These are phyloP conservation scores for Odontamblyopus rebecca DNA, from an alignment of 2,797 vertebrate species.

Conservation along the genomic window DNA sequence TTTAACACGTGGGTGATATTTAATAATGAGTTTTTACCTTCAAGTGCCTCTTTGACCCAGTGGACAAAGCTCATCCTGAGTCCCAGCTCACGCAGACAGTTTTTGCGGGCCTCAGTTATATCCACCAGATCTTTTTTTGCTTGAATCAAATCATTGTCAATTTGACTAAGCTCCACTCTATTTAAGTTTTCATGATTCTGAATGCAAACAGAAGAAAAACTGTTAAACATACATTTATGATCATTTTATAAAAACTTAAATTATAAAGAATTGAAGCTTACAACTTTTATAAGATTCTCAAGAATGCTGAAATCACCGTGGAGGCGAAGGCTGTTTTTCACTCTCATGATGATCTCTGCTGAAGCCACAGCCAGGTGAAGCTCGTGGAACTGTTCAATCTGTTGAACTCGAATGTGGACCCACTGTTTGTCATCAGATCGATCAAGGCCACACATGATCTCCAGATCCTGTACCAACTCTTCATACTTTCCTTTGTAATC, in stretches of 20 bases:
- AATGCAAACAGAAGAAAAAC: not conserved
- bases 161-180: conserved; percentile 78
- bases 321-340: conserved; percentile 81
- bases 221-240: too few species aligned
- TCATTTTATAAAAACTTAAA: too few species aligned
- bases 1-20: too few species aligned
- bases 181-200: conserved; percentile 77
- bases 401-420: conserved; percentile 78
- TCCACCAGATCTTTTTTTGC: conserved; percentile 82
- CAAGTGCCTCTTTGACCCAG: conserved; percentile 90
- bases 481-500: conserved; percentile 77
- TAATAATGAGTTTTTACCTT: conserved; percentile 72
- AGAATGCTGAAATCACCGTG: conserved; percentile 87
- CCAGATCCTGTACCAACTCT: conserved; percentile 74
- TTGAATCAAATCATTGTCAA: conserved; percentile 82
- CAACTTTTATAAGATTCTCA: conserved; percentile 76
- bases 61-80: conserved; percentile 79
- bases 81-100: conserved; percentile 81
- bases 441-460: conserved; percentile 69
- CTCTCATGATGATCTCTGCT: conserved; percentile 79
- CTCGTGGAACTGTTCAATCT: conserved; percentile 90
- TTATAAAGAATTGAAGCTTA: conserved; percentile 54
- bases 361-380: conserved; percentile 84
- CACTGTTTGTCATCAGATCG: conserved; percentile 61
- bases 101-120: conserved; percentile 77